Conservation (phyloP, 2,113 vertebrate species). For the Periophthalmodon schlosseri region DNA sequence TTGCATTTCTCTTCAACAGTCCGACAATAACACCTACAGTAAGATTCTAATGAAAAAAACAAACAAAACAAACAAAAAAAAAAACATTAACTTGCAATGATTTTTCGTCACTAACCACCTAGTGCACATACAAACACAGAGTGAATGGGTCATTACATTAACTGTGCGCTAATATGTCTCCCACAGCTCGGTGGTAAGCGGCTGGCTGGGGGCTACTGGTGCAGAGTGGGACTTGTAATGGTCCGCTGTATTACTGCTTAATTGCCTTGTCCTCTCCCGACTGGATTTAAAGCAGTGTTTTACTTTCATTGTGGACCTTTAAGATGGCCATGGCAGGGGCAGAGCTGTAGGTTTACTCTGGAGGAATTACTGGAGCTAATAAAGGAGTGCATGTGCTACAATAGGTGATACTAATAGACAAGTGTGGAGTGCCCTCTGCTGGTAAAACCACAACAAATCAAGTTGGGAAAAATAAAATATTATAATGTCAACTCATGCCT, state of each 20-base stretch:
- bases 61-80: background rate
- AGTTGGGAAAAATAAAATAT: too few species aligned
- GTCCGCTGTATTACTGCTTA: constrained; percentile 76
- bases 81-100: constrained; percentile 3
- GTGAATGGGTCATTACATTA: constrained; percentile 73
- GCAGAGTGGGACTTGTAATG: constrained; percentile 72
- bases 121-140: constrained; percentile 46
- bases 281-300: constrained; percentile 64
- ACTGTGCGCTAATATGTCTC: constrained; percentile 68
- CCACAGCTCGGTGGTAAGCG: constrained; percentile 49
- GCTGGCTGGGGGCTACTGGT: constrained; percentile 49
- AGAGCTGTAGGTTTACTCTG: background rate
- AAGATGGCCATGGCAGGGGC: constrained; percentile 14
- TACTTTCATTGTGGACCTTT: constrained; percentile 73
- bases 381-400: background rate
- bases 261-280: constrained; percentile 74
- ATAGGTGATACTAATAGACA: background rate
- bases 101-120: constrained; percentile 31
- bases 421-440: background rate
- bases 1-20: background rate
- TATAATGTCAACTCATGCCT: too few species aligned
- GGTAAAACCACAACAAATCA: background rate
- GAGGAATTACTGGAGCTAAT: background rate
- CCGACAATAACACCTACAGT: constrained; percentile 5
- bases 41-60: background rate